Evolutionary conservation across 2,888 invertebrate species (phyloP).

Genomic region (Orchestes rusci): DNA sequence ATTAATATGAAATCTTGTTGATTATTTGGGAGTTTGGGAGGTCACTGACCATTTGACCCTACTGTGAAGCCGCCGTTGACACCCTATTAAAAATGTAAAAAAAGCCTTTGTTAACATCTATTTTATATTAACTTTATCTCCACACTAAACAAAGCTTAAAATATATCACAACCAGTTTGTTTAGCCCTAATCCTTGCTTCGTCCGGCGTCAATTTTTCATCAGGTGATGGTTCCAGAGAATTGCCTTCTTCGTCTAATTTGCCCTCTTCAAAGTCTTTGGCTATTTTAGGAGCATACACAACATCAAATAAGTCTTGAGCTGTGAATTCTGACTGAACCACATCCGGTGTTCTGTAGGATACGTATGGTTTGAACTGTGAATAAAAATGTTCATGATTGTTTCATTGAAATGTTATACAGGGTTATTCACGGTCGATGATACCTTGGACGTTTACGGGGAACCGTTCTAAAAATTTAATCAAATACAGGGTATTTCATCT

Average conservation of each 20-base stretch:
- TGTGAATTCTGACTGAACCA: constrained; percentile 75
- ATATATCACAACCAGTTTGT: constrained; percentile 77
- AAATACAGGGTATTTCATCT: no score
- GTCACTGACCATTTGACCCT: no score
- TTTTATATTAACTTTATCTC: no score
- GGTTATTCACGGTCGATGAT: no score
- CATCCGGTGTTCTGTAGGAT: constrained; percentile 71
- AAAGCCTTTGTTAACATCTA: no score
- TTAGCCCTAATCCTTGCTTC: constrained; percentile 64
- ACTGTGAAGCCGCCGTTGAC: neutral
- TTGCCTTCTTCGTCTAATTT: constrained; percentile 64
- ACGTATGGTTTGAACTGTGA: constrained; percentile 83
- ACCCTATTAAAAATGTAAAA: constrained; percentile 1
- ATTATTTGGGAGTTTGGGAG: no score
- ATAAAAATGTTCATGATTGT: no score
- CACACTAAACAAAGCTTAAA: no score
- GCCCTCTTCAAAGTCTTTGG: constrained; percentile 62
- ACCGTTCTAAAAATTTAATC: no score
- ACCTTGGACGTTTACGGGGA: no score
- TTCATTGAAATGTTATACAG: neutral
- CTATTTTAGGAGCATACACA: constrained; percentile 72
- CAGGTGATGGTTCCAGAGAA: constrained; percentile 62
- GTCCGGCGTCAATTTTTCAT: constrained; percentile 64
- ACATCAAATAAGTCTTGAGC: constrained; percentile 75
- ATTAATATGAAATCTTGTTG: no score